Evolutionary conservation across 2,113 vertebrate species (phyloP).

Genomic region (Dipodomys merriami): DNA sequence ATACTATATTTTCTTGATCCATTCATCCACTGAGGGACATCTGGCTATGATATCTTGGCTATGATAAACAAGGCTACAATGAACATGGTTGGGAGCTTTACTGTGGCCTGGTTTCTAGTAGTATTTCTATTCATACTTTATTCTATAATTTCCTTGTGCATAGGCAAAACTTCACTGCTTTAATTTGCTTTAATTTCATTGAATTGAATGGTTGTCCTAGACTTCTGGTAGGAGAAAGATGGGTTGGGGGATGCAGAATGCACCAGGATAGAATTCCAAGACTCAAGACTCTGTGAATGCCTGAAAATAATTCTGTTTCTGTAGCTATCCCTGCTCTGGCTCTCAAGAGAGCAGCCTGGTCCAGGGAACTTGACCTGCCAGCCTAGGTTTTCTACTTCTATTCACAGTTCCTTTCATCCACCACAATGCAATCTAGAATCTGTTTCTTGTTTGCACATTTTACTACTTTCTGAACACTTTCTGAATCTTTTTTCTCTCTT

Average conservation of each 20-base stretch:
- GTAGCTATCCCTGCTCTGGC: not conserved
- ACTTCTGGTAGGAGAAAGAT: not conserved
- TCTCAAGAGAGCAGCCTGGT: not conserved
- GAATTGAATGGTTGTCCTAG: not conserved
- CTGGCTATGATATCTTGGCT: too few species aligned
- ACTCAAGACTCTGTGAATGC: not conserved
- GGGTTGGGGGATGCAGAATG: not conserved
- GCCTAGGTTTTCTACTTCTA: not conserved
- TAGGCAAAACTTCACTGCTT: not conserved
- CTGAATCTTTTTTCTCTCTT: not conserved
- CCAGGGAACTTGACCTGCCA: not conserved
- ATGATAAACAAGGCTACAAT: too few species aligned
- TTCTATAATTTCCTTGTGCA: not conserved
- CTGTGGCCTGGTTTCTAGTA: too few species aligned
- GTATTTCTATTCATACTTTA: not conserved
- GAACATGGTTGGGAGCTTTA: too few species aligned
- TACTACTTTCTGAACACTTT: not conserved
- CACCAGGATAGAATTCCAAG: not conserved
- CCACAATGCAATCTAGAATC: not conserved
- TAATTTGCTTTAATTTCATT: not conserved
- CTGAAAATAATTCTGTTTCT: not conserved
- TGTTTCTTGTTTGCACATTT: not conserved
- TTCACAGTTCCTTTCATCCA: not conserved
- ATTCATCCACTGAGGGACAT: too few species aligned
- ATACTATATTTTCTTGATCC: too few species aligned